These are phyloP conservation scores for Scolanthus callimorphus DNA, from an alignment of 92 coral and sea anemone genomes.

Conservation along the genomic window DNA sequence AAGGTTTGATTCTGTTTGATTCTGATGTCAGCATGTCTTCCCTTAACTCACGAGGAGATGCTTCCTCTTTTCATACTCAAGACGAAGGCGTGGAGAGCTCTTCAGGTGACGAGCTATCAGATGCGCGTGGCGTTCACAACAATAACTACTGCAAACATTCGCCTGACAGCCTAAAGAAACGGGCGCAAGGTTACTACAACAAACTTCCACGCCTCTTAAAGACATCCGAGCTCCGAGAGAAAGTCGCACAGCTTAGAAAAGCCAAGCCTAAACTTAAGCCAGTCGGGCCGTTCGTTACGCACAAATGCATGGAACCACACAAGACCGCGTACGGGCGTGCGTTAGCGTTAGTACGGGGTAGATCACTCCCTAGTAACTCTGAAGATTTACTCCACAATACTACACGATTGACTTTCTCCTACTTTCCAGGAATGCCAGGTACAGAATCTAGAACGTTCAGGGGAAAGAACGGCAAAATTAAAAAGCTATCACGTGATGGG, in stretches of 20 bases:
- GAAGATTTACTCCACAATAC: constrained; percentile 40
- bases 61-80: not conserved
- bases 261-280: constrained; percentile 4
- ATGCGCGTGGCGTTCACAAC: constrained; percentile 25
- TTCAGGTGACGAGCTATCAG: constrained; percentile 11
- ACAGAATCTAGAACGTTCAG: constrained; percentile 21
- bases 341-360: constrained; percentile 58
- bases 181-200: constrained; percentile 60
- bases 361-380: constrained; percentile 52
- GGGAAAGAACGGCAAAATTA: constrained; percentile 3
- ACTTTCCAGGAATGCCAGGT: constrained; percentile 54
- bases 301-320: constrained; percentile 60
- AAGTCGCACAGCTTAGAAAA: not conserved
- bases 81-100: not conserved
- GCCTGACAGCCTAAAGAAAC: constrained; percentile 19
- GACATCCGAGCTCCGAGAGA: constrained; percentile 68
- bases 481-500: constrained; percentile 6
- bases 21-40: not conserved
- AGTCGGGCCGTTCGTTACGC: constrained; percentile 33
- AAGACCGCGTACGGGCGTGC: constrained; percentile 77
- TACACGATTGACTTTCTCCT: constrained; percentile 52
- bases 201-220: constrained; percentile 62
- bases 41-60: not conserved
- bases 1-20: not conserved
- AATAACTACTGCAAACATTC: constrained; percentile 70